phyloP scores from a whole-genome alignment of 2,797 vertebrate species.

The Okamejei kenojei region DNA sequence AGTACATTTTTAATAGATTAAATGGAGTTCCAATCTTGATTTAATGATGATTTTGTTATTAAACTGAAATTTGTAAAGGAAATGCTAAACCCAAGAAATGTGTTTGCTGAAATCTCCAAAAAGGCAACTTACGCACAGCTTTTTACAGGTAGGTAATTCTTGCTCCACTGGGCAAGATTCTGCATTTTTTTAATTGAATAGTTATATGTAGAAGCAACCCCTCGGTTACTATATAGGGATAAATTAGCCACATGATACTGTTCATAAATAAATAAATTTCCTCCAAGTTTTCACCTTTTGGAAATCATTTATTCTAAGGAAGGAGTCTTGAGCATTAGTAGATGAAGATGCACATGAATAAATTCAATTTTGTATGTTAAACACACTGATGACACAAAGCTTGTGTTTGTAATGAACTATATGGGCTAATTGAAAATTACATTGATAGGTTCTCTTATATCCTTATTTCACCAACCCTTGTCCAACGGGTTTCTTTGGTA shows the following conservation, averaged over 20 bases:
- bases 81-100: too few relatives aligned
- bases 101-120: too few relatives aligned
- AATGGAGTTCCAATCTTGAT: too few relatives aligned
- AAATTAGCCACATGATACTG: background rate
- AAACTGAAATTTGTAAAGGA: too few relatives aligned
- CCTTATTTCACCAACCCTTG: background rate
- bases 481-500: background rate
- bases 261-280: constrained; percentile 7
- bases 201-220: background rate
- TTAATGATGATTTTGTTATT: too few relatives aligned
- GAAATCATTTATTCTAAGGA: background rate
- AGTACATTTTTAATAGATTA: too few relatives aligned
- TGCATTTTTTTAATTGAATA: background rate
- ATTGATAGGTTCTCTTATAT: background rate
- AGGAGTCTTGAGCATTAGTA: background rate
- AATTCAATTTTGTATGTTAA: constrained; percentile 3
- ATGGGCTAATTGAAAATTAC: background rate
- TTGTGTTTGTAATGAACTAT: background rate
- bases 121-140: too few relatives aligned
- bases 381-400: too few relatives aligned
- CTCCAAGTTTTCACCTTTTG: background rate
- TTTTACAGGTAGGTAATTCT: background rate
- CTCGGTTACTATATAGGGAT: background rate
- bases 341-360: background rate
- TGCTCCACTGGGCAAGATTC: background rate